Percentiles rank a stretch among this genome's conserved stretches.
Evolutionary conservation across 2,888 invertebrate genomes (phyloP).

Genomic region (Lasioglossum villosulum): DNA sequence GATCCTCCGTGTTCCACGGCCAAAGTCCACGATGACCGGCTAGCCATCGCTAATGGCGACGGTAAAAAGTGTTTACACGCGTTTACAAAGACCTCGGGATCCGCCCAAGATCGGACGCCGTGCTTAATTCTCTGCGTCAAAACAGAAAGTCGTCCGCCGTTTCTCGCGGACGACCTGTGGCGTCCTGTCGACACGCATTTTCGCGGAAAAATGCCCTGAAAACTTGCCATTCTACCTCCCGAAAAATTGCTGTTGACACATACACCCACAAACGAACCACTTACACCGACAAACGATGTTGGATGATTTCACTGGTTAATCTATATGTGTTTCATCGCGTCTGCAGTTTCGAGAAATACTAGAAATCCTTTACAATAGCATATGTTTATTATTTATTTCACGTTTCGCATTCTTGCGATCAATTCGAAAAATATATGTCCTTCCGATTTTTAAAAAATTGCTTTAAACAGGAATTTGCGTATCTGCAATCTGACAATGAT

Average conservation of each 20-base stretch:
- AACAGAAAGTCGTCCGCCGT: conserved; percentile 53
- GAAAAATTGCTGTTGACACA: background rate
- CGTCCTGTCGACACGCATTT: conserved; percentile 23
- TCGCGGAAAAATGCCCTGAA: background rate
- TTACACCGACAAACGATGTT: background rate
- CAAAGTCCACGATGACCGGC: conserved; percentile 74
- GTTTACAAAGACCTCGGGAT: conserved; percentile 67
- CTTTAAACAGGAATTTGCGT: background rate
- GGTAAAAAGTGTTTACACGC: conserved; percentile 80
- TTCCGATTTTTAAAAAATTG: background rate
- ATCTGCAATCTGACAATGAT: background rate
- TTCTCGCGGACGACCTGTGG: conserved; percentile 49
- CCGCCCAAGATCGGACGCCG: conserved; percentile 69
- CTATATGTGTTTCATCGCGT: background rate
- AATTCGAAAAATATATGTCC: background rate
- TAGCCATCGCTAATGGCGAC: conserved; percentile 80
- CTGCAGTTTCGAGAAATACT: background rate
- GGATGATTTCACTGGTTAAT: background rate
- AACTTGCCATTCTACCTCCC: background rate
- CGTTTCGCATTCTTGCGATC: background rate
- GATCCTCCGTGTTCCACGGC: conserved; percentile 77
- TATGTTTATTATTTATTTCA: background rate
- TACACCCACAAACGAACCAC: background rate
- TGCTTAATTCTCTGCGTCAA: conserved; percentile 43
- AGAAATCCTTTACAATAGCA: background rate